Evolutionary conservation across 2,113 vertebrate genomes (phyloP), one percentile per base, ranked within the genome.

Genomic region (Collichthys lucidus): DNA sequence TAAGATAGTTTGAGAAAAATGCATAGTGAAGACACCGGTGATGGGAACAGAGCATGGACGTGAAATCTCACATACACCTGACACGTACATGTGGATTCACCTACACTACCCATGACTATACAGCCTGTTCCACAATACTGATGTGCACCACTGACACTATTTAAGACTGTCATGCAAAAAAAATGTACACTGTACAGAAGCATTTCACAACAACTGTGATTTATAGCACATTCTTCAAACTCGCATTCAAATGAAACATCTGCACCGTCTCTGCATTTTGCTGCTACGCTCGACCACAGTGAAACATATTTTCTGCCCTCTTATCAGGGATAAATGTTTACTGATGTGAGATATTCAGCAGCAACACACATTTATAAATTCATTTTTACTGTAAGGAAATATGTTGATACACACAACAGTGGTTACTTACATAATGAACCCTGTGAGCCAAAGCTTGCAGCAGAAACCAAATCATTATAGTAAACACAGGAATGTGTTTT

Each of bases 21-120:
- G 11, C 26, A 50, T 26, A 60, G 16, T 12, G 53, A 59, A 65
- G 78, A 73, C 44, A 71, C 14, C 63, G 63, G 75, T 53, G 74
- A 71, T 89, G 84, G 78, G 88, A 89, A 74, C 77, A 24, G 74
- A 91, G 87, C 22, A 15, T 10, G 40, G 77, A 87, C 4, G 88
- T 91, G 91, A 93, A 90, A 91, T 91, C 83, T 93, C 86, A 88
- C 92, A 91, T 19, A 71, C 59, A 64, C 49, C 66, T 74, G 91
- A 68, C 82, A 89, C 88, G 74, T 80, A 81, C 44, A 40, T 9
- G 35, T 40, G 42, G 44, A 73, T 73, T 50, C 53, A 81, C 70
- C 57, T 67, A 61, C 79, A 8, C 15, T 44, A 83, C 59, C 69
- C 62, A n/a, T 73, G 69, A 74, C 79, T 74, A 65, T 59, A 16